Evolutionary conservation across 2,113 vertebrate species (phyloP), one percentile per base, ranked within the genome.

Genomic region (Proteles cristata): DNA sequence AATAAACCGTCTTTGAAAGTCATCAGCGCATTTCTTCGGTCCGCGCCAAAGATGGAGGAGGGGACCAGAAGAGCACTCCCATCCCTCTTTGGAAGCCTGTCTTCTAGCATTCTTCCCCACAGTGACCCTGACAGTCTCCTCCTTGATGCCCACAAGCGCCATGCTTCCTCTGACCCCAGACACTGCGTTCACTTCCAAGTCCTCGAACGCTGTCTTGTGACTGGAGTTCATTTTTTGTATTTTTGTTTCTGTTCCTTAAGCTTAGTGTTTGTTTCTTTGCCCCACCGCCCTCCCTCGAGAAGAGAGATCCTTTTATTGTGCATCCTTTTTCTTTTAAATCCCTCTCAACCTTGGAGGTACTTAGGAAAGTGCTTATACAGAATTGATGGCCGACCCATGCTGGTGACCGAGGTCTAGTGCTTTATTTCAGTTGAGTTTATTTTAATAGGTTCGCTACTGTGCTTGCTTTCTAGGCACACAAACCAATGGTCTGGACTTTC

Each of bases 401-500:
- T 63, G n/a, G 33, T 66, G 58, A 73, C 65, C 66, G 35, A 39
- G 77, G 12, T 73, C 53, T 43, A n/a, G 11, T 53, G 23, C 45
- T 81, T 93, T 35, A 25, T 84, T 93, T 82, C 35, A 35, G n/a
- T 48, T 39, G 74, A 17, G 5, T 87, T 86, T 84, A 61, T 94
- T 63, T 74, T 91, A 94, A 90, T 43, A 69, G 50, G 73, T 83
- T 2, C 19, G 68, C 93, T 79, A 66, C 95, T 58, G 98, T 97
- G 74, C 87, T 98, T 90, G 96, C 86, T 95, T 96, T 97, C 28
- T 90, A 99, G 99, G 99, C 99, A 99, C 99, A 85, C 99, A 99
- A 98, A 99, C 98, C 96, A 99, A 99, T 97, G 99, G 99, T 98
- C 99, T 99, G 99, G 99, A 99, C 99, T 99, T 99, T 99, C 99